These are phyloP conservation scores for Rotaria magnacalcarata DNA, from an alignment of 2,888 invertebrate genomes.

Conservation along the genomic window DNA sequence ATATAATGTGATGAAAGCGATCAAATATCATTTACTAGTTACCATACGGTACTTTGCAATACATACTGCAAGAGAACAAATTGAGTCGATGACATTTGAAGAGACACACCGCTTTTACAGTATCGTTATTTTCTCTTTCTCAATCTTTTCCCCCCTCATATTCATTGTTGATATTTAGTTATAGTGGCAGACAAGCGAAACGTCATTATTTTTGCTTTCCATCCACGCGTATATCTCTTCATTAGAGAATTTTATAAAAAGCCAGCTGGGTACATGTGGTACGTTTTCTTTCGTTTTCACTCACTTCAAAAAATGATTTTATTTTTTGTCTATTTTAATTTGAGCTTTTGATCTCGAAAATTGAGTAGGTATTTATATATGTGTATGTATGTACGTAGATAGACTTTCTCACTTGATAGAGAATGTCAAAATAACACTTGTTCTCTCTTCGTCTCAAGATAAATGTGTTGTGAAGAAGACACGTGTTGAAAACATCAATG, in stretches of 20 bases:
- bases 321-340: background rate
- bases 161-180: constrained; percentile 26
- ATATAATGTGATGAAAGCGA: constrained; percentile 13
- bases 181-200: constrained; percentile 18
- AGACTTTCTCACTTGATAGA: background rate
- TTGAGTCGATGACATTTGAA: constrained; percentile 29
- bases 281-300: background rate
- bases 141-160: background rate
- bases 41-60: constrained; percentile 6
- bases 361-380: constrained; percentile 1
- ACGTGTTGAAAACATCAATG: constrained; percentile 31
- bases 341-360: background rate
- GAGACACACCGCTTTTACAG: constrained; percentile 24
- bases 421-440: constrained; percentile 29
- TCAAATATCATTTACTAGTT: constrained; percentile 14
- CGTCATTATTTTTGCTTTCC: background rate
- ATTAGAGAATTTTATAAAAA: constrained; percentile 1
- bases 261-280: background rate
- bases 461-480: constrained; percentile 8
- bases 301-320: background rate
- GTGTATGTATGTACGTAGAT: too few relatives aligned
- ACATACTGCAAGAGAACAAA: background rate
- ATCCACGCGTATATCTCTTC: constrained; percentile 2
- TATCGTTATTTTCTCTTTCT: constrained; percentile 23
- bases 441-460: constrained; percentile 13